Conservation (phyloP, 2,797 vertebrate genomes). For the Lutjanus campechanus region DNA sequence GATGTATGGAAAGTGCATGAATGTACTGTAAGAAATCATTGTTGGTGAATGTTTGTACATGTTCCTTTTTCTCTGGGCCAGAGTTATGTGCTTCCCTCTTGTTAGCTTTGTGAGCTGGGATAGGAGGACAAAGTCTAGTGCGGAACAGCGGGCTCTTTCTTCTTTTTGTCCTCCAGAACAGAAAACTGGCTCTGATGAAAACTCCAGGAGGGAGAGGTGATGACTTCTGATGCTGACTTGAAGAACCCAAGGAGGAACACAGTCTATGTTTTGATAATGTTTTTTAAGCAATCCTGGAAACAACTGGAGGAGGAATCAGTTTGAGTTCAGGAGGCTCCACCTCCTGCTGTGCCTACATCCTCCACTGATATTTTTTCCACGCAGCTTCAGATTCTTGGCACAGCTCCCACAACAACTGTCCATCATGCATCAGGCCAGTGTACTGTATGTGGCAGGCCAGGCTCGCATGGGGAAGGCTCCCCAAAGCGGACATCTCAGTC, state of each 20-base stretch:
- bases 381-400: constrained; percentile 43
- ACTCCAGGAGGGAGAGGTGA: constrained; percentile 45
- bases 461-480: constrained; percentile 56
- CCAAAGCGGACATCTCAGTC: constrained; percentile 41
- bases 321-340: constrained; percentile 54
- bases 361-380: constrained; percentile 35
- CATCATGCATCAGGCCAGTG: constrained; percentile 63
- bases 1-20: constrained; percentile 74
- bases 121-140: constrained; percentile 42
- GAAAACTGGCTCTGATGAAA: constrained; percentile 45
- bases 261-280: constrained; percentile 43
- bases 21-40: constrained; percentile 65
- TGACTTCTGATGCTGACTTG: constrained; percentile 47
- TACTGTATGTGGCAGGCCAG: constrained; percentile 39
- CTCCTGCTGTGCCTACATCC: constrained; percentile 46
- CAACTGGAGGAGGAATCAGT: constrained; percentile 52
- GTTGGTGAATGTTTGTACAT: constrained; percentile 56
- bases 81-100: constrained; percentile 53
- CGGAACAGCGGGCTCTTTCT: constrained; percentile 48
- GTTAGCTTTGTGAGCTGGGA: constrained; percentile 47
- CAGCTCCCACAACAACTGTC: constrained; percentile 60
- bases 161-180: constrained; percentile 75
- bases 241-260: constrained; percentile 64
- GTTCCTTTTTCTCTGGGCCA: constrained; percentile 44
- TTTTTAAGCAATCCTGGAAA: constrained; percentile 66